A percentile compares a stretch with the other conserved stretches of the same genome.
These are phyloP conservation scores for Plotosus lineatus DNA, from an alignment of 2,113 vertebrate genomes.

Conservation along the genomic window DNA sequence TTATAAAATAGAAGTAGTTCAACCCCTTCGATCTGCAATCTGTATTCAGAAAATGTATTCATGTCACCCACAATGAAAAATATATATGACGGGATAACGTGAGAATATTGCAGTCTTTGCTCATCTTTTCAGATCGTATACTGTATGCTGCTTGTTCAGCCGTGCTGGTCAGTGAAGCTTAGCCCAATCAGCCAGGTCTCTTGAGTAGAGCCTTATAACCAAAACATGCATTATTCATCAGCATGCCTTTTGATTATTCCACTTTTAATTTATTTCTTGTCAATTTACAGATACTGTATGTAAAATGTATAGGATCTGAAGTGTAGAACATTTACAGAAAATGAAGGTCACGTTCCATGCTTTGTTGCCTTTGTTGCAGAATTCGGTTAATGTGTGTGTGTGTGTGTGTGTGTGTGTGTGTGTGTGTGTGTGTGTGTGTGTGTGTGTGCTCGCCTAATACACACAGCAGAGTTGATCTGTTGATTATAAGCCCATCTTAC, in stretches of 20 bases:
- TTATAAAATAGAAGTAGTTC: background rate
- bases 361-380: background rate
- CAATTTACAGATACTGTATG: background rate
- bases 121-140: slow-evolving; percentile 2
- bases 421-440: background rate
- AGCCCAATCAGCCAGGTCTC: slow-evolving; percentile 20
- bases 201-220: background rate
- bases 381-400: background rate
- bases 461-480: background rate
- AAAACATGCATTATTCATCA: slow-evolving; percentile 30
- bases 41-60: background rate
- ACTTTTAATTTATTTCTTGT: background rate
- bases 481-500: background rate
- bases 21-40: background rate
- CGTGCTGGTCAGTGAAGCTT: slow-evolving; percentile 15
- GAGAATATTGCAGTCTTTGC: slow-evolving; percentile 15
- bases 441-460: background rate
- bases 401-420: background rate
- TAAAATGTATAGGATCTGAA: background rate
- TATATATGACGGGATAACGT: slow-evolving; percentile 1
- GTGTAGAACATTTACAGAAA: background rate
- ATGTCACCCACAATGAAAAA: background rate
- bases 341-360: background rate
- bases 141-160: slow-evolving; percentile 15
- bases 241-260: background rate